Evolutionary conservation across 2,888 invertebrate species (phyloP).

Genomic region (Amorpha juglandis): DNA sequence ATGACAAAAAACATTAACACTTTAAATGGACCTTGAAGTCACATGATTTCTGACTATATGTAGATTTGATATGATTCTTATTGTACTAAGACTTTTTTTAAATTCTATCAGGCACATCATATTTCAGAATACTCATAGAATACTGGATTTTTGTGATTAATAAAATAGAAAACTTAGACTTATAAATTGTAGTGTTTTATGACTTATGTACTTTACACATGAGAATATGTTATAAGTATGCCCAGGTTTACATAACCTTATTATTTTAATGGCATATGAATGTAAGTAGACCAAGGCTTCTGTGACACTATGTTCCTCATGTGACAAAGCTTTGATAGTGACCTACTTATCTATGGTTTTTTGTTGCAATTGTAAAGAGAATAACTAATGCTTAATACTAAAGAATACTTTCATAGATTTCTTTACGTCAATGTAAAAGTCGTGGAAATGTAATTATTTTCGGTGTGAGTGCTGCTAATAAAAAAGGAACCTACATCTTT

Average conservation of each 20-base stretch:
- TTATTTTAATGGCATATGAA: neutral
- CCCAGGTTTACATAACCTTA: slow-evolving; percentile 13
- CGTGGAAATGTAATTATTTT: neutral
- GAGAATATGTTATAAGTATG: no score
- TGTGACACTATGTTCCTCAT: neutral
- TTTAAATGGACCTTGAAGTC: slow-evolving; percentile 24
- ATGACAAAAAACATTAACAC: neutral
- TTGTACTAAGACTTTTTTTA: neutral
- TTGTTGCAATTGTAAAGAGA: neutral
- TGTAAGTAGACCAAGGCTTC: neutral
- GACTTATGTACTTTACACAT: no score
- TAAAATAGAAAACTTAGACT: no score
- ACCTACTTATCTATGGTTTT: no score
- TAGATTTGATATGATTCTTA: neutral
- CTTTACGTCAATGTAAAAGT: no score
- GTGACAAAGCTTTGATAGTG: neutral
- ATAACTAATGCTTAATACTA: neutral
- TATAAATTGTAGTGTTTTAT: no score
- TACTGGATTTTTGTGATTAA: no score
- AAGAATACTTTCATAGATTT: neutral
- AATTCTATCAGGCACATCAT: neutral
- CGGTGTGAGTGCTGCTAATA: slow-evolving; percentile 15
- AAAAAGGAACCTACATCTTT: slow-evolving; percentile 91
- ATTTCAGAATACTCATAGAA: no score
- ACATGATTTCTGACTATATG: slow-evolving; percentile 14